Evolutionary conservation across 2,888 invertebrate species (phyloP), one percentile per base, ranked within the genome.

Genomic region (Brachycybe producta): DNA sequence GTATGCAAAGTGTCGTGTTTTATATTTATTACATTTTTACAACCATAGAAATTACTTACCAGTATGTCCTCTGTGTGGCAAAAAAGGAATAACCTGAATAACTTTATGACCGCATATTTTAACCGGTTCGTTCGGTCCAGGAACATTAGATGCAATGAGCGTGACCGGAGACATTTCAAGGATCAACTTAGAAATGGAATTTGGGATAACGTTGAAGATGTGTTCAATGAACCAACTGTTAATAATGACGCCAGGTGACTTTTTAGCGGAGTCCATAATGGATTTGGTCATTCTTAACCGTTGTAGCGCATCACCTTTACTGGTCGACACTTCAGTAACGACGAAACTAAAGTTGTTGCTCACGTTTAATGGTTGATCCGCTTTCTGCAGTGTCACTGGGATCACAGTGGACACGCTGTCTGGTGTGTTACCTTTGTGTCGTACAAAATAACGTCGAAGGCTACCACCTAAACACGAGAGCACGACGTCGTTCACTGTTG

Each of bases 81-180:
- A 26, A 21, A 46, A 24, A 3, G 46, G 46, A 24, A 46, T 35
- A 13, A 35, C 17, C 24, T 21, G n/a, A 17, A 15, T 46, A 24
- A 46, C n/a, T 32, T 23, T 17, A 11, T 38, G 46, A 2, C 46
- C 36, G n/a, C 15, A 7, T 7, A 46, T 28, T 8, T 30, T 11
- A n/a, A 24, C 8, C 15, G 19, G 21, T 1, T 35, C 17, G 21
- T 11, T 13, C 7, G 46, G 46, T 11, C 46, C 46, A 5, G 46
- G 46, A 7, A 46, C 35, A 11, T 46, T 46, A 27, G 46, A 46
- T n/a, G 36, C 21, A n/a, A 46, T 36, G n/a, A 46, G 8, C 11
- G 36, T 46, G n/a, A 46, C 38, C 13, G 46, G 46, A 13, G 46
- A 36, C 4, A 24, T 36, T 8, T 36, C 30, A 15, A 36, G 11